phyloP scores from a whole-genome alignment of 2,888 invertebrate genomes.

The Cecidostiba fungosa region DNA sequence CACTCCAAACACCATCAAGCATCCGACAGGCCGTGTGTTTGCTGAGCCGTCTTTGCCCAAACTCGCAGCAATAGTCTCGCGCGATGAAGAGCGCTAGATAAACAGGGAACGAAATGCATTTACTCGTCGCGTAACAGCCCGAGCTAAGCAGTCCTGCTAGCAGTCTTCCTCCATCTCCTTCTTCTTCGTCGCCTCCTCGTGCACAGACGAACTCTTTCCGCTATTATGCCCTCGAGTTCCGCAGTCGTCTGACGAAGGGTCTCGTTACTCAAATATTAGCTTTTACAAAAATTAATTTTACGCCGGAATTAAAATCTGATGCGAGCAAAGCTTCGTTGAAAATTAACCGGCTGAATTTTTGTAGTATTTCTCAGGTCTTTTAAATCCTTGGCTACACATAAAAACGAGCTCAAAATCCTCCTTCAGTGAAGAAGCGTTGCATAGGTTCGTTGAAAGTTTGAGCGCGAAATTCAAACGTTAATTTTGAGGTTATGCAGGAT shows the following conservation, averaged over 20 bases:
- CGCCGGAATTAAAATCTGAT: not conserved
- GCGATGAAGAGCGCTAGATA: constrained; percentile 47
- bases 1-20: not conserved
- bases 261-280: not conserved
- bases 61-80: not conserved
- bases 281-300: not conserved
- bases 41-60: constrained; percentile 17
- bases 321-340: not conserved
- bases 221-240: not conserved
- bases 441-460: too few species aligned
- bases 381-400: too few species aligned
- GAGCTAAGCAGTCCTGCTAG: not conserved
- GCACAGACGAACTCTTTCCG: not conserved
- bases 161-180: not conserved
- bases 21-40: not conserved
- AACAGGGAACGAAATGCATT: constrained; percentile 53
- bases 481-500: not conserved
- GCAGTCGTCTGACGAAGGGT: not conserved
- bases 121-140: not conserved
- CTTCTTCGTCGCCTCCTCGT: not conserved
- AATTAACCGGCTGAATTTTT: not conserved
- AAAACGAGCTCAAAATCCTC: too few species aligned
- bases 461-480: too few species aligned
- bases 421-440: too few species aligned
- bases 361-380: too few species aligned